Percentiles rank a stretch among this genome's conserved stretches.
Conservation (phyloP, 2,888 invertebrate species). For the Xestoiulus laeticollis region DNA sequence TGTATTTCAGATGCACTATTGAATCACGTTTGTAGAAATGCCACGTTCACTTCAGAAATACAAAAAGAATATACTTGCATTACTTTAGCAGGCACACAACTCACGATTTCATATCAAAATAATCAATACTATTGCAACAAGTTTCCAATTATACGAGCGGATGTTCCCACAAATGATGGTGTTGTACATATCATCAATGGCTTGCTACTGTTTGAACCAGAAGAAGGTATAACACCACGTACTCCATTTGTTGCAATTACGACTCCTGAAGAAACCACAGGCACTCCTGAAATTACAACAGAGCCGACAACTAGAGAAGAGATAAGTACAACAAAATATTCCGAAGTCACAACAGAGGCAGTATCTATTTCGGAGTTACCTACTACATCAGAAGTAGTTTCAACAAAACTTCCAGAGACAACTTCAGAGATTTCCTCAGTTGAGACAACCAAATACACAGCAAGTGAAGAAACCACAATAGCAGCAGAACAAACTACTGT, state of each 20-base stretch:
- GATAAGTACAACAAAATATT: neutral
- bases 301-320: neutral
- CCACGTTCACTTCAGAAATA: constrained; percentile 39
- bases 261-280: neutral
- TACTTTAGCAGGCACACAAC: constrained; percentile 43
- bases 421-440: neutral
- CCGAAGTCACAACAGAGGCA: constrained; percentile 46
- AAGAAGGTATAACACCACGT: too few relatives aligned
- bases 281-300: neutral
- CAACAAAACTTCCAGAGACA: neutral
- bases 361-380: neutral
- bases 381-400: neutral
- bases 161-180: constrained; percentile 47
- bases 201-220: neutral
- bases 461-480: neutral
- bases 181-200: constrained; percentile 45
- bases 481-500: neutral
- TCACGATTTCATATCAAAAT: constrained; percentile 2
- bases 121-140: constrained; percentile 46
- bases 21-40: constrained; percentile 34
- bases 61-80: constrained; percentile 42
- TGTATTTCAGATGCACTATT: constrained; percentile 25
- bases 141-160: constrained; percentile 2
- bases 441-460: neutral
- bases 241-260: neutral